A percentile compares a stretch with the other conserved stretches of the same genome.
phyloP scores from a whole-genome alignment of 2,888 invertebrate genomes.

The Scaptomyza tumidula region DNA sequence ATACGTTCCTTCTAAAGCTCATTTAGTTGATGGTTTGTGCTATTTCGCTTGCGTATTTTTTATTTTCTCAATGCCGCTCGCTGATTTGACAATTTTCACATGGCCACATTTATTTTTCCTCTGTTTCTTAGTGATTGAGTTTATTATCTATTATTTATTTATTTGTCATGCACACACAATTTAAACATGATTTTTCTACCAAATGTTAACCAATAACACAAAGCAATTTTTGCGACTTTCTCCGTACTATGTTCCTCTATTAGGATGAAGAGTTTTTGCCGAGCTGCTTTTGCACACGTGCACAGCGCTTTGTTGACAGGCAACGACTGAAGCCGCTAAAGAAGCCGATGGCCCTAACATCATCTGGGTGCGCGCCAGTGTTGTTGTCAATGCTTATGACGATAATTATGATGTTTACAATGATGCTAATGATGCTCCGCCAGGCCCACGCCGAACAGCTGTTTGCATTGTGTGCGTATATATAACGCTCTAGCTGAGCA shows the following conservation, averaged over 20 bases:
- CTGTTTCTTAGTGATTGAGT: slow-evolving; percentile 14
- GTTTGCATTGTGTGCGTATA: slow-evolving; percentile 25
- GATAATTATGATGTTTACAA: slow-evolving; percentile 35
- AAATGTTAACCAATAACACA: slow-evolving; percentile 4
- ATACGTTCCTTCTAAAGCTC: slow-evolving; percentile 7
- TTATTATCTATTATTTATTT: slow-evolving; percentile 2
- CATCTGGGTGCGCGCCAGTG: slow-evolving; percentile 47
- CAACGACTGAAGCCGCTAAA: slow-evolving; percentile 78
- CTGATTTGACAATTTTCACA: slow-evolving; percentile 3
- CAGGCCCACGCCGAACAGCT: slow-evolving; percentile 60
- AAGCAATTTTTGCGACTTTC: slow-evolving; percentile 12
- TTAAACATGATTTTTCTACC: slow-evolving; percentile 10
- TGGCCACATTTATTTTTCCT: background rate
- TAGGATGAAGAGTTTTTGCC: slow-evolving; percentile 9
- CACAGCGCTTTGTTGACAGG: slow-evolving; percentile 73
- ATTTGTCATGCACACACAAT: slow-evolving; percentile 25
- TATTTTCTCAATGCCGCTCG: slow-evolving; percentile 20
- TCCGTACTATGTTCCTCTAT: slow-evolving; percentile 14
- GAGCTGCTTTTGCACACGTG: slow-evolving; percentile 57
- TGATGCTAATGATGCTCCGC: slow-evolving; percentile 57
- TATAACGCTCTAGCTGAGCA: slow-evolving; percentile 2
- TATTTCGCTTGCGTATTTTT: too few relatives aligned
- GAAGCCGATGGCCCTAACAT: slow-evolving; percentile 71
- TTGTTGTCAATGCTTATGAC: slow-evolving; percentile 34
- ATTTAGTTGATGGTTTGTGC: background rate